Base-by-base conservation (phyloP, 2,888 invertebrate genomes). In the Plebejus melissa region DNA sequence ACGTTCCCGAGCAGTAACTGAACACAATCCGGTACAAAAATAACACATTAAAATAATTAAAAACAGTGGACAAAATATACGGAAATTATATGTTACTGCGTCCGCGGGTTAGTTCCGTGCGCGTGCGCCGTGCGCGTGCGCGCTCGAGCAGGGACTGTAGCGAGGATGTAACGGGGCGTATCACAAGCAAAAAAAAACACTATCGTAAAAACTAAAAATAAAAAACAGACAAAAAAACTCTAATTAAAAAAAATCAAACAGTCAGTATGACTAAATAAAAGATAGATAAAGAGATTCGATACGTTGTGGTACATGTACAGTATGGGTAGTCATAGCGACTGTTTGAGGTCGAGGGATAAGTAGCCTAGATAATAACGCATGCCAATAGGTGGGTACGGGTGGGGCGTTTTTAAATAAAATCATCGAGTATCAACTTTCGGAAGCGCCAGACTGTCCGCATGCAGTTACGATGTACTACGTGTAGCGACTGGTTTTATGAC, bases 241-340 rank as follows among this genome's bases (percentile, higher is more conserved):
- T 80, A 83, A 65, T 65, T 82, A 84, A 86, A 89, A 82, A 82
- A 90, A 93, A 91, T 86, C 93, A 93, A 93, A 93, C 93, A 93
- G 93, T 93, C 93, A 93, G 92, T 93, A 93, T 93, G 93, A 93
- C 93, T 93, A 88, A 93, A 89, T 84, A 90, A 91, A 89, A 92
- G 88, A 90, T 81, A 93, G 91, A 90, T 77, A 89, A 86, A 91
- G 85, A 88, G 90, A 81, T 91, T 90, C 88, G 89, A 91, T 91
- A 91, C 90, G 86, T 85, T 90, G 91, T 91, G 85, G 83, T 87
- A 87, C 77, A 87, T 90, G 91, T 89, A 89, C 79, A 80, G 76
- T 80, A 83, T 80, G 82, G 84, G 82, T 87, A 91, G 91, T 91
- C 93, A 93, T 91, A 93, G 85, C 88, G 85, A 92, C 93, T 92